Conservation (phyloP, 2,113 vertebrate species). For the Rhinolophus ferrumequinum region DNA sequence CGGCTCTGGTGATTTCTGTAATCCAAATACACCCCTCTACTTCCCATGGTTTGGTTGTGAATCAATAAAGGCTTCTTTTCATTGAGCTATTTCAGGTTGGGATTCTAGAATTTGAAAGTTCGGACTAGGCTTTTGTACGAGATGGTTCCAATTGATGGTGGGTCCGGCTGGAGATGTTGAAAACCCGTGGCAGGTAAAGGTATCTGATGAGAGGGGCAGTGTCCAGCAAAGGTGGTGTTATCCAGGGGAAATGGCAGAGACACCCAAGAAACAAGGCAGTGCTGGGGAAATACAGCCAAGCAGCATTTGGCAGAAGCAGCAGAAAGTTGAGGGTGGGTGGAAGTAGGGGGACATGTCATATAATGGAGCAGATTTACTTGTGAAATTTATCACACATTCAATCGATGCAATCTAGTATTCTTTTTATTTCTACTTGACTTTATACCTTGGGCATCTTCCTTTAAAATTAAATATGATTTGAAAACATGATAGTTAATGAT, state of each 20-base stretch:
- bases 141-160: background rate
- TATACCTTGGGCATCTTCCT: background rate
- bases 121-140: background rate
- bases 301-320: background rate
- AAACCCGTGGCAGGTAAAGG: accelerated
- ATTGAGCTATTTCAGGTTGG: background rate
- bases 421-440: slow-evolving; percentile 50
- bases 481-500: slow-evolving; percentile 55
- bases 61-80: background rate
- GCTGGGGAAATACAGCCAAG: background rate
- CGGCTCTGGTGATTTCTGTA: background rate
- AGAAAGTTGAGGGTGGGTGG: background rate
- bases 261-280: background rate
- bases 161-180: background rate
- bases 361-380: background rate
- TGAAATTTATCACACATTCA: background rate
- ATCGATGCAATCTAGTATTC: background rate
- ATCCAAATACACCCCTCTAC: background rate
- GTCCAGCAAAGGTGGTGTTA: background rate
- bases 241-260: background rate
- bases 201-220: background rate
- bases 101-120: background rate
- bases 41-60: background rate
- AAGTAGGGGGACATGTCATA: background rate
- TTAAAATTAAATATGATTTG: slow-evolving; percentile 50